Evolutionary conservation across 1,140 invertebrate genomes (phyloP).

Genomic region (Pentalonia nigronervosa): DNA sequence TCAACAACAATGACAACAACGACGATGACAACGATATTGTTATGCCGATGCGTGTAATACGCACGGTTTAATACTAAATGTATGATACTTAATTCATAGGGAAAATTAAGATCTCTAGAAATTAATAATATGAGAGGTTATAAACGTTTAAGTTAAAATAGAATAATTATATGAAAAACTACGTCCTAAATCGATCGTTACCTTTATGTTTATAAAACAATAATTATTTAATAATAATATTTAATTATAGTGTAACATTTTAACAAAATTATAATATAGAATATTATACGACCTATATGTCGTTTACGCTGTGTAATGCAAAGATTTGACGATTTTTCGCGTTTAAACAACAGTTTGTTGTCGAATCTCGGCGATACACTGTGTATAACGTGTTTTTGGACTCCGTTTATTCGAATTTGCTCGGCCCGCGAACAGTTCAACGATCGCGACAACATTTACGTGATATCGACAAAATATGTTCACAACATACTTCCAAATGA

Average conservation of each 20-base stretch:
- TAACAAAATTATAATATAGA: neutral
- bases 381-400: neutral
- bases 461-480: neutral
- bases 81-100: constrained; percentile 24
- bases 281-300: neutral
- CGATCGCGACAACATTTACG: too few relatives aligned
- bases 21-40: neutral
- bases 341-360: neutral
- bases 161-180: neutral
- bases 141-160: neutral
- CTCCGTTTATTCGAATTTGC: neutral
- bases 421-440: neutral
- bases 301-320: neutral
- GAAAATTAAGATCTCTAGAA: constrained; percentile 42
- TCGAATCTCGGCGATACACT: neutral
- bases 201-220: neutral
- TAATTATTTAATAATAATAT: neutral
- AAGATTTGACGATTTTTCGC: neutral
- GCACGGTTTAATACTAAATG: neutral
- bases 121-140: neutral
- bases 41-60: neutral
- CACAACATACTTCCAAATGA: neutral
- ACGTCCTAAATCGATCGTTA: constrained; percentile 31
- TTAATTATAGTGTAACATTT: neutral
- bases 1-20: neutral